Base-by-base conservation (phyloP, 1,140 invertebrate species). In the Rhopalosiphum maidis region DNA sequence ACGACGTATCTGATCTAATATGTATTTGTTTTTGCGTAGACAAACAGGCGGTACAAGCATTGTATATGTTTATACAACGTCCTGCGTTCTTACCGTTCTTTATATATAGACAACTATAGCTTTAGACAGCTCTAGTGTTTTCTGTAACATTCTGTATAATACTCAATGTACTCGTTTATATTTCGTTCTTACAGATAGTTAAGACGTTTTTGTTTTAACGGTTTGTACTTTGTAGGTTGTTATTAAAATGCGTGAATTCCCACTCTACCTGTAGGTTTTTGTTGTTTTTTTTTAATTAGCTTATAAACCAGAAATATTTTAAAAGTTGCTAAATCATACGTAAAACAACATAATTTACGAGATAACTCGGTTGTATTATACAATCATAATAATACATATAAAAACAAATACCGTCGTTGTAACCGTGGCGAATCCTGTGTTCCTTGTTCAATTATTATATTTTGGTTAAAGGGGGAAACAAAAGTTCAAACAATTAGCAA, bases 1-100 rank as follows among this genome's bases (percentile, higher is more conserved):
- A 60, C 55, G 55, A 60, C 55, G 55, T 68, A 68, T 68, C 60
- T 68, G 60, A 68, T 68, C 60, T 68, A 68, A 68, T 68, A 68
- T 68, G 60, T 68, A 68, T 68, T 15, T 68, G 60, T 68, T 68
- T n/a, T 18, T 15, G 25, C 9, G 30, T n/a, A n/a, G 30, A 60
- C 25, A n/a, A 30, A 30, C 11, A 68, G 30, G 30, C 9, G 8
- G 30, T 68, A 68, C 30, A 18, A 68, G 11, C 60, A n/a, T n/a
- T n/a, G 4, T 35, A 77, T 77, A 77, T 0, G n/a, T 77, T 77
- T 77, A 4, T n/a, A n/a, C 1, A n/a, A 22, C 15, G n/a, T 77
- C 30, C 4, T 35, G 60, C 30, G 15, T 77, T 77, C 60, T 30
- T 30, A 30, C 2, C 30, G 55, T 60, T 60, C 25, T 60, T 30